Conservation (phyloP, 1,140 invertebrate genomes). For the Panonychus citri region DNA sequence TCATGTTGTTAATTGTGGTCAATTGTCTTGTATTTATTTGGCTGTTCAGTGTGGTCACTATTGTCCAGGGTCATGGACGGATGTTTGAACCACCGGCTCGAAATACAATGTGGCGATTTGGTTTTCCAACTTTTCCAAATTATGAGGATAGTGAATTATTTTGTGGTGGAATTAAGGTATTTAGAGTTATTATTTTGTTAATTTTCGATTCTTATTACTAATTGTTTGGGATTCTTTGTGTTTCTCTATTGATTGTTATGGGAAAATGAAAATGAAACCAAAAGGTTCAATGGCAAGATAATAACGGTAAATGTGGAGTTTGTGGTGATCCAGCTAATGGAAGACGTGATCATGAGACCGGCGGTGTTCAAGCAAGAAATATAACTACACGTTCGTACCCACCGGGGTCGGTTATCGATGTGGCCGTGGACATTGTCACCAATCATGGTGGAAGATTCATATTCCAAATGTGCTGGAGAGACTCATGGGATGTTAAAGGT, state of each 20-base stretch:
- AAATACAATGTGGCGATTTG: constrained; percentile 79
- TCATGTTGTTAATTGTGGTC: too few relatives aligned
- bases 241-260: constrained; percentile 3
- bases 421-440: constrained; percentile 16
- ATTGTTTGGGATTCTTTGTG: background rate
- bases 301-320: constrained; percentile 57
- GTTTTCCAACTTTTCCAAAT: constrained; percentile 71
- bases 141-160: constrained; percentile 72
- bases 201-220: background rate
- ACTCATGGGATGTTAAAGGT: constrained; percentile 43
- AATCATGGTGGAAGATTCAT: constrained; percentile 39
- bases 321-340: constrained; percentile 56
- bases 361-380: constrained; percentile 54
- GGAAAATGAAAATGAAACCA: too few relatives aligned
- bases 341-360: constrained; percentile 62
- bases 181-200: constrained; percentile 9
- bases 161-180: constrained; percentile 61
- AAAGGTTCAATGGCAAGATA: constrained; percentile 54
- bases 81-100: constrained; percentile 70
- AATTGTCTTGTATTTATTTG: background rate
- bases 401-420: constrained; percentile 40
- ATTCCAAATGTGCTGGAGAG: constrained; percentile 56
- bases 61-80: constrained; percentile 39
- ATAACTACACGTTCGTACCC: constrained; percentile 54
- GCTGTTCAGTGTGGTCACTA: background rate